Conservation (phyloP, 2,888 invertebrate genomes). For the Lobophora halterata region DNA sequence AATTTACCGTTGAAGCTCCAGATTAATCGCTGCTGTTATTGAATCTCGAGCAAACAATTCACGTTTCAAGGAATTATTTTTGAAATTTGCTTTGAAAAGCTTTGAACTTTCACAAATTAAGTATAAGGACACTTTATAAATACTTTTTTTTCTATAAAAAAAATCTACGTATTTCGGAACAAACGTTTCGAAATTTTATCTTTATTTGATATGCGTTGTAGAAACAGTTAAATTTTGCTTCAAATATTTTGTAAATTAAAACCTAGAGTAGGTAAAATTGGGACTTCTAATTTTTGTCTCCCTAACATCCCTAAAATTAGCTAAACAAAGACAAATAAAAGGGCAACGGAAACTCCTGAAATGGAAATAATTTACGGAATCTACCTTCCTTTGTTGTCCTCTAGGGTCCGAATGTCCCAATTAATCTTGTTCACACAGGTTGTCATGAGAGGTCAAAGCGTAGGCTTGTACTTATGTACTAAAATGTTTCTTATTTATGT, state of each 20-base stretch:
- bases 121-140: too few species aligned
- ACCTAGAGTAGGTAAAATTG: too few species aligned
- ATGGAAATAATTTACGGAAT: slow-evolving; percentile 27
- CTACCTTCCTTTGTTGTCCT: slow-evolving; percentile 18
- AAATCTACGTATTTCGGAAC: too few species aligned
- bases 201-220: too few species aligned
- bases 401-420: slow-evolving; percentile 20
- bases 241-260: too few species aligned
- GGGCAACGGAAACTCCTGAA: slow-evolving; percentile 11
- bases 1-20: slow-evolving; percentile 16
- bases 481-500: too few species aligned
- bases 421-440: slow-evolving; percentile 36
- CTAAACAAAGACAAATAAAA: slow-evolving; percentile 10
- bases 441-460: slow-evolving; percentile 20
- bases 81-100: slow-evolving; percentile 5
- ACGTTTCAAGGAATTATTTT: slow-evolving; percentile 15
- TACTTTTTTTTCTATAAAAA: too few species aligned
- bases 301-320: too few species aligned
- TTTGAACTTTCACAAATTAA: slow-evolving; percentile 1
- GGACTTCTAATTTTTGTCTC: too few species aligned
- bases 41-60: slow-evolving; percentile 20
- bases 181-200: too few species aligned
- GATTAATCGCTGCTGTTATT: slow-evolving; percentile 21
- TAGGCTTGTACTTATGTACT: too few species aligned
- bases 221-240: too few species aligned